Conservation (phyloP, 2,113 vertebrate genomes). For the Scortum barcoo region DNA sequence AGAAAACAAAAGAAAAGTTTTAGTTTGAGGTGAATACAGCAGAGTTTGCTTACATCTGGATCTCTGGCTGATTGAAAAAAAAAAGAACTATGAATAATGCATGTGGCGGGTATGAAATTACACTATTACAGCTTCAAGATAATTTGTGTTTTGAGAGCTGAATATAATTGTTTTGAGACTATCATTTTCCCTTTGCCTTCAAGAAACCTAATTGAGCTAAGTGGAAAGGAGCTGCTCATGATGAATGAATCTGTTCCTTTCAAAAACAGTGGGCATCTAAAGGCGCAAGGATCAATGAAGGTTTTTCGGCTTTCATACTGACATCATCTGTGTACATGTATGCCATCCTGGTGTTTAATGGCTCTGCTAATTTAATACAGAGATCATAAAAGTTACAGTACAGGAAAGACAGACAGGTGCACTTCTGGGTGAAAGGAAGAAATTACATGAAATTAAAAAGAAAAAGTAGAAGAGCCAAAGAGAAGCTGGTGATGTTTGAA, state of each 20-base stretch:
- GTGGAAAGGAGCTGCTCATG: constrained; percentile 61
- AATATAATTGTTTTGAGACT: constrained; percentile 70
- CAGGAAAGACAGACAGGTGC: background rate
- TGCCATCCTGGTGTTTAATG: constrained; percentile 17
- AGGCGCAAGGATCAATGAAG: constrained; percentile 49
- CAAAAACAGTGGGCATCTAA: constrained; percentile 61
- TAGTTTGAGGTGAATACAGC: constrained; percentile 42
- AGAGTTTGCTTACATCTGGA: constrained; percentile 46
- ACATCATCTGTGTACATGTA: background rate
- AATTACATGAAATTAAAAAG: background rate
- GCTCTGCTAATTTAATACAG: constrained; percentile 5
- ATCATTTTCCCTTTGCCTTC: constrained; percentile 64
- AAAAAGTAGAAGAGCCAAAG: background rate
- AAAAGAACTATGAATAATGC: constrained; percentile 76
- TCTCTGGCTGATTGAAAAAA: constrained; percentile 49
- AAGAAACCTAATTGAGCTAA: constrained; percentile 70
- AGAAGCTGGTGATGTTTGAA: background rate
- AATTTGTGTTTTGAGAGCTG: constrained; percentile 59
- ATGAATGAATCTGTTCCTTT: constrained; percentile 63
- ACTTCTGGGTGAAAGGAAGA: background rate
- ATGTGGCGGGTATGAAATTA: constrained; percentile 61
- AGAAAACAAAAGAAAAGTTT: constrained; percentile 23
- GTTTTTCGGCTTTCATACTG: background rate
- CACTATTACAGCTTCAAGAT: constrained; percentile 70
- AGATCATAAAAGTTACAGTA: constrained; percentile 5